Conservation (phyloP, 2,888 invertebrate species). For the Tiliacea aurago region DNA sequence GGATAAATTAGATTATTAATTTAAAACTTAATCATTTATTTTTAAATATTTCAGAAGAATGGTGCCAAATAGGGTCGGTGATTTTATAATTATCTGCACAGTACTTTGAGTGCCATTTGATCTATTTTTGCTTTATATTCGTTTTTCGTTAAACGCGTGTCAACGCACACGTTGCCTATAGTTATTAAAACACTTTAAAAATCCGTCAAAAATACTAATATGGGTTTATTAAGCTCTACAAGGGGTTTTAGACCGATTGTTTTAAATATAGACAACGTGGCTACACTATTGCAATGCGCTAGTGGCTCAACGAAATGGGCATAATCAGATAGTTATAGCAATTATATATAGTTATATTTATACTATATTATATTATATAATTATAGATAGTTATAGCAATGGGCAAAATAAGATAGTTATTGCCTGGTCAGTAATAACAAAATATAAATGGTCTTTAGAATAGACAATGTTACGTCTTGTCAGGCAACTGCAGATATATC, state of each 20-base stretch:
- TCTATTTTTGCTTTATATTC: not conserved
- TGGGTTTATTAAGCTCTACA: constrained; percentile 80
- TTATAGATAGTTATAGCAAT: constrained; percentile 49
- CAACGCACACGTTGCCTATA: constrained; percentile 48
- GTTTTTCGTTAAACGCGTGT: constrained; percentile 2
- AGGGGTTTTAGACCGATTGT: constrained; percentile 73
- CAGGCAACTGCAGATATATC: constrained; percentile 36
- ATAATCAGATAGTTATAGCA: constrained; percentile 52
- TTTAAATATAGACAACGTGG: constrained; percentile 72
- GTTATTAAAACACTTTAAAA: constrained; percentile 62
- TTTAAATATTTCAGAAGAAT: constrained; percentile 49
- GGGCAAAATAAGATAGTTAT: constrained; percentile 55
- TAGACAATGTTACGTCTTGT: constrained; percentile 13
- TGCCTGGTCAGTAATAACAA: constrained; percentile 13
- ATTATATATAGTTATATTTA: no score
- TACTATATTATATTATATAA: no score
- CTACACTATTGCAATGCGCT: constrained; percentile 12
- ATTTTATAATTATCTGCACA: constrained; percentile 11
- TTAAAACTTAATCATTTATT: constrained; percentile 29
- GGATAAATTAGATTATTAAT: constrained; percentile 30
- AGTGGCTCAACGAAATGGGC: constrained; percentile 33
- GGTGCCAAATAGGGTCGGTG: constrained; percentile 51
- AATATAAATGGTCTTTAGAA: constrained; percentile 15
- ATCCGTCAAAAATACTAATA: constrained; percentile 74
- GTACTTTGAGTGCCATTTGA: constrained; percentile 21